Evolutionary conservation across 1,140 invertebrate species (phyloP).

Genomic region (Sminthurinus signatus): DNA sequence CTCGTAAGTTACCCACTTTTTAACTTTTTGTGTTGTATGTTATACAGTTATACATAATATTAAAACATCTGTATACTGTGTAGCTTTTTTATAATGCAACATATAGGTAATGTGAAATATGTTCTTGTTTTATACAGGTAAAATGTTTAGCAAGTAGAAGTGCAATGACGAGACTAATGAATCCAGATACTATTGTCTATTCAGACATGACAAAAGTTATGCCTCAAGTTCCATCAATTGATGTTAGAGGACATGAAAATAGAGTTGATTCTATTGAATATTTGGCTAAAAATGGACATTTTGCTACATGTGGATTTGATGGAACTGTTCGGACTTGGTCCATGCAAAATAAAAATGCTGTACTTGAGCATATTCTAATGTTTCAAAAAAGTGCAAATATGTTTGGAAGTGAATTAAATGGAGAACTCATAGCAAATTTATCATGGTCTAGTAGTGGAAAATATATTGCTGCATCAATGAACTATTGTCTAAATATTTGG

Average conservation of each 20-base stretch:
- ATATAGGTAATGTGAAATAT: no score
- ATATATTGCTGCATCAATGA: slow-evolving; percentile 54
- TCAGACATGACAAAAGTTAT: slow-evolving; percentile 50
- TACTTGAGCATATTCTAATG: slow-evolving; percentile 55
- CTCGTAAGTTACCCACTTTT: slow-evolving; percentile 47
- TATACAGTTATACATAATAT: background rate
- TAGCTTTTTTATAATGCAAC: slow-evolving; percentile 8
- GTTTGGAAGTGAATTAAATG: slow-evolving; percentile 52
- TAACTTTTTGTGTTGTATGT: no score
- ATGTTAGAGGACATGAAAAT: slow-evolving; percentile 55
- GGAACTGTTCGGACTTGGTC: slow-evolving; percentile 60
- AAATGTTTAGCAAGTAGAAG: slow-evolving; percentile 39
- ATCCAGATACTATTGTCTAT: slow-evolving; percentile 43
- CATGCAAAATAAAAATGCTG: slow-evolving; percentile 46
- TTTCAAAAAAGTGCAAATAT: slow-evolving; percentile 53
- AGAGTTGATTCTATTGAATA: slow-evolving; percentile 49
- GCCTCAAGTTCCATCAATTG: slow-evolving; percentile 45
- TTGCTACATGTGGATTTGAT: slow-evolving; percentile 57
- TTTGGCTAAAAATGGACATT: slow-evolving; percentile 46
- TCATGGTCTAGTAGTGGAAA: slow-evolving; percentile 53
- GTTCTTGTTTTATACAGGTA: slow-evolving; percentile 27
- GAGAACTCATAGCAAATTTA: slow-evolving; percentile 50
- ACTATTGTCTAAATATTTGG: slow-evolving; percentile 57
- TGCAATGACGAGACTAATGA: slow-evolving; percentile 43
- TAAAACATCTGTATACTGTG: background rate